Base-by-base conservation (phyloP, 2,113 vertebrate species). In the Charadrius vociferus region DNA sequence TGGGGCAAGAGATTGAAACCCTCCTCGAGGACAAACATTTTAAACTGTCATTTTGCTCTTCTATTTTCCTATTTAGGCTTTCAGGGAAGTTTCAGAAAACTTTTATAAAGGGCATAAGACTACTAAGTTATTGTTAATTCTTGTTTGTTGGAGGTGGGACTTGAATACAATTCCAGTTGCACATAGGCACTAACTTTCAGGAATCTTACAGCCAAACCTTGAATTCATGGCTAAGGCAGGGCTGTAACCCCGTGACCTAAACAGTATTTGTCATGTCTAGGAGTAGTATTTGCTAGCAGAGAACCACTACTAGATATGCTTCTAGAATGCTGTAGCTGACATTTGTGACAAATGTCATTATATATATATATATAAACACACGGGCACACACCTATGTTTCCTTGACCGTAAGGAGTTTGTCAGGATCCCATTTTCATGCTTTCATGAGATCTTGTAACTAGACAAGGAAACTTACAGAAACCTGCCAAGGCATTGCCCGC, bases 391-490 rank as follows among this genome's bases (percentile, higher is more conserved):
- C 6, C 5, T 49, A 7, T 49, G 37, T 95, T 49, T 65, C 53
- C 53, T 70, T 73, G 26, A 41, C 47, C 6, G 3, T 43, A 72
- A 55, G 67, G 56, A 86, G 93, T 88, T 65, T 86, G 23, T 82
- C 43, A 86, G 83, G 82, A 95, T 95, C 91, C 24, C 81, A 37
- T 93, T 95, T 94, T 95, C 34, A 61, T 71, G 43, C 41, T 95
- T 89, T 95, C 78, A 61, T 21, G 77, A 56, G 75, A 43, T 55
- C 39, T 70, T 90, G 49, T 93, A 88, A 74, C 92, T 79, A 82
- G 77, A 79, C 79, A 77, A 72, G 53, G 41, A 49, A 96, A 56
- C 34, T 47, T 96, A 86, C 18, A 87, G 86, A 96, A 97, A 94
- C 68, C 52, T 94, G 78, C 74, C 94, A 96, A 96, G 92, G 67